phyloP scores from a whole-genome alignment of 2,888 invertebrate genomes.

The Rhamnusium bicolor region DNA sequence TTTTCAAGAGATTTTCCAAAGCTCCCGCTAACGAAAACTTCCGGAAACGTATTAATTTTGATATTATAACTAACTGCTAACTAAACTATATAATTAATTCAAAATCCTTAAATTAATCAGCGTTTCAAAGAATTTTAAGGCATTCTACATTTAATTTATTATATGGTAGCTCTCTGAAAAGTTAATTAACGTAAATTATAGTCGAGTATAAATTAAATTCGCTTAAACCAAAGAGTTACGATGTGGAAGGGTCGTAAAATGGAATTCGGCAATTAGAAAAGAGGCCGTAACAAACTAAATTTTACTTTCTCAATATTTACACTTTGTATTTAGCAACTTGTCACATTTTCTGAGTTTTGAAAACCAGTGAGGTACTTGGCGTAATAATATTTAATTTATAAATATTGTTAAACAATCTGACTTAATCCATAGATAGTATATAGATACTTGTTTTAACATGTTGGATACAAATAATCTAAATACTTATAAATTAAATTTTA shows the following conservation, averaged over 20 bases:
- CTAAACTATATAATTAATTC: background rate
- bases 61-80: background rate
- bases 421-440: no score
- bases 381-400: no score
- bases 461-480: no score
- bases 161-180: background rate
- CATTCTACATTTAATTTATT: constrained; percentile 12
- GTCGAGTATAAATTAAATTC: constrained; percentile 19
- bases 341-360: background rate
- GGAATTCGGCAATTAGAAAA: background rate
- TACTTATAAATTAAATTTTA: no score
- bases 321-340: background rate
- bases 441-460: no score
- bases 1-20: no score
- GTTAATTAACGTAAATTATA: constrained; percentile 26
- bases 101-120: background rate
- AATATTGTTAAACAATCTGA: no score
- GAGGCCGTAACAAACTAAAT: background rate
- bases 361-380: background rate
- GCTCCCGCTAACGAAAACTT: background rate
- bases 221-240: constrained; percentile 3
- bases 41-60: background rate
- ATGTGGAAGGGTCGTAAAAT: background rate
- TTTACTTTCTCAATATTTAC: background rate
- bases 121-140: background rate